A percentile compares a stretch with the other conserved stretches of the same genome.
Evolutionary conservation across 2,888 invertebrate species (phyloP).

Genomic region (Hecatera dysodea): DNA sequence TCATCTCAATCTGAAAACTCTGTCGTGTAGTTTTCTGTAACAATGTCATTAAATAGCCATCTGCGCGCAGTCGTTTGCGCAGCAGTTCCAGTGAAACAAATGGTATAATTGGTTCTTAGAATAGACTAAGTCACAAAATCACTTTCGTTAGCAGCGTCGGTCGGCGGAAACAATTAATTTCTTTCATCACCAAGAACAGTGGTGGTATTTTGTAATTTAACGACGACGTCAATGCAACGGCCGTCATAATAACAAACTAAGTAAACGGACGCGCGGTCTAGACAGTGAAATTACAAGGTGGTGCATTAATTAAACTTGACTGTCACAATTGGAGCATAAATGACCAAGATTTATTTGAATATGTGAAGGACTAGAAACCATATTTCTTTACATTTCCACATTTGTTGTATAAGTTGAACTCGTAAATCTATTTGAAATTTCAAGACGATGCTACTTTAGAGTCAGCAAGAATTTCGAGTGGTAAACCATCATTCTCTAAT

Average conservation of each 20-base stretch:
- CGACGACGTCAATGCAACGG: slow-evolving; percentile 67
- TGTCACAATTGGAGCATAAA: slow-evolving; percentile 79
- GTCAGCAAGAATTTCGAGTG: slow-evolving; percentile 23
- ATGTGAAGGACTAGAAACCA: slow-evolving; percentile 34
- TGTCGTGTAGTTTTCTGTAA: slow-evolving; percentile 4
- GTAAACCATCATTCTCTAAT: slow-evolving; percentile 31
- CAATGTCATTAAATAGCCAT: slow-evolving; percentile 34
- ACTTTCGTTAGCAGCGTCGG: slow-evolving; percentile 81
- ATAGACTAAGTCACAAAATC: slow-evolving; percentile 77
- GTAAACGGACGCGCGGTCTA: slow-evolving; percentile 76
- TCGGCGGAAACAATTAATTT: slow-evolving; percentile 80
- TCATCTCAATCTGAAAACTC: background rate
- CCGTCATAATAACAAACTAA: slow-evolving; percentile 71
- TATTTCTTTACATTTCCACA: slow-evolving; percentile 24
- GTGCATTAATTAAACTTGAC: slow-evolving; percentile 78
- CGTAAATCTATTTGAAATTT: slow-evolving; percentile 15
- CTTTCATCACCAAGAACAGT: slow-evolving; percentile 75
- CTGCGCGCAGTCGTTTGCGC: slow-evolving; percentile 27
- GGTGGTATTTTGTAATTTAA: slow-evolving; percentile 77
- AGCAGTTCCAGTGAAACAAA: slow-evolving; percentile 50
- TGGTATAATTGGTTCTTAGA: slow-evolving; percentile 55
- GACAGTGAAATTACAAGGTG: slow-evolving; percentile 81
- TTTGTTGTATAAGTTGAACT: slow-evolving; percentile 14
- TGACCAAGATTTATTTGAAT: slow-evolving; percentile 64
- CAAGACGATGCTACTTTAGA: slow-evolving; percentile 16